Conservation (phyloP, 2,888 invertebrate species). For the Thyatira batis region DNA sequence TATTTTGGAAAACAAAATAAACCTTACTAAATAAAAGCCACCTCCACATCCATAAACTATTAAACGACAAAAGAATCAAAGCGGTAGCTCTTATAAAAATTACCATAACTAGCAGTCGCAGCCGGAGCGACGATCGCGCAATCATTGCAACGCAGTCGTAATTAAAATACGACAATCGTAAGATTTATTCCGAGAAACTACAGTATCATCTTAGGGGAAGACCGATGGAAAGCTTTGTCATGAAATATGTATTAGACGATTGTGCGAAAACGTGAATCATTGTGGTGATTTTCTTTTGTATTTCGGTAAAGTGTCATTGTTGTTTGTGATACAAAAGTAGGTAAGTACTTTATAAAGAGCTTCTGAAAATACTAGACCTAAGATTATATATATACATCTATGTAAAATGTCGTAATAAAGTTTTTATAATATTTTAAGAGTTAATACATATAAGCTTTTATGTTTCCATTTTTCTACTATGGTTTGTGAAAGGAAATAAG, state of each 20-base stretch:
- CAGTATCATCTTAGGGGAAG: constrained; percentile 40
- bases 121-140: constrained; percentile 13
- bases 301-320: neutral
- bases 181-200: constrained; percentile 33
- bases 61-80: constrained; percentile 58
- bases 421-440: no score
- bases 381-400: no score
- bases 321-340: neutral
- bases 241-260: constrained; percentile 59
- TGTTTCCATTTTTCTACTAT: no score
- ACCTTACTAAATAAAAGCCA: constrained; percentile 11
- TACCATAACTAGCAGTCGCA: constrained; percentile 59
- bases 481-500: no score
- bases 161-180: constrained; percentile 54
- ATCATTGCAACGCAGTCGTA: constrained; percentile 37
- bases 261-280: constrained; percentile 34
- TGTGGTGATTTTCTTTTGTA: constrained; percentile 14
- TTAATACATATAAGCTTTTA: no score
- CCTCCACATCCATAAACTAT: constrained; percentile 29
- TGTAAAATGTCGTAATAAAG: no score
- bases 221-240: constrained; percentile 32
- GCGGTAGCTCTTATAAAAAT: constrained; percentile 72
- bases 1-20: no score
- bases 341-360: constrained; percentile 7
- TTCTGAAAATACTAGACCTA: constrained; percentile 4